Evolutionary conservation across 2,888 invertebrate genomes (phyloP), one percentile per base, ranked within the genome.

Genomic region (Automeris io): DNA sequence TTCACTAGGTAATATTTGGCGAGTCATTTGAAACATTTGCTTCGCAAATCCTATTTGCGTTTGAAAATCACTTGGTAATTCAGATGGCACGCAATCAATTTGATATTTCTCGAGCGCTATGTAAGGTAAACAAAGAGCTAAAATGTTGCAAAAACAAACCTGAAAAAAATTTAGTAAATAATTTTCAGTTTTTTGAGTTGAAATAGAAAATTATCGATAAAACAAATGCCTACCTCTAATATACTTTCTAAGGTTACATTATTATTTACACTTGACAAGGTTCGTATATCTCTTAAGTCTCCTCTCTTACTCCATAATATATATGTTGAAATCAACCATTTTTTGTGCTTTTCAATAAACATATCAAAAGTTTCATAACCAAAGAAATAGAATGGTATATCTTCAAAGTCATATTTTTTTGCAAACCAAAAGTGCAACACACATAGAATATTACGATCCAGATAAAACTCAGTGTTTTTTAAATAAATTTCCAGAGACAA

Each of bases 391-490:
- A 82, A 61, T 0, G 89, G 88, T 33, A 90, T 75, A 9, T 70
- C 69, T n/a, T 72, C 58, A 2, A 87, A 45, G 2, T 55, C 54
- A 38, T 71, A 69, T 8, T 72, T 66, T 23, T 67, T 69, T 5
- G 62, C 49, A 44, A 86, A 73, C 90, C 90, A 90, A 43, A 64
- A 74, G 33, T 81, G 61, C 9, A 90, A 43, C 29, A 90, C 54
- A 18, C 76, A 76, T 33, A 87, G 58, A n/a, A 89, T 66, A 55
- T 89, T 87, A 11, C 72, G 55, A 25, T 70, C 66, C 11, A 83
- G 57, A 49, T 81, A 85, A 11, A 54, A 46, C 57, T 76, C 47
- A 56, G 73, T 40, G 62, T 63, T 47, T 49, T 53, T 49, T 37
- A 57, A 43, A 37, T 69, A 53, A 38, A 73, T 49, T 40, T 51